Evolutionary conservation across 2,113 vertebrate genomes (phyloP), one percentile per base, ranked within the genome.

Genomic region (Collichthys lucidus): DNA sequence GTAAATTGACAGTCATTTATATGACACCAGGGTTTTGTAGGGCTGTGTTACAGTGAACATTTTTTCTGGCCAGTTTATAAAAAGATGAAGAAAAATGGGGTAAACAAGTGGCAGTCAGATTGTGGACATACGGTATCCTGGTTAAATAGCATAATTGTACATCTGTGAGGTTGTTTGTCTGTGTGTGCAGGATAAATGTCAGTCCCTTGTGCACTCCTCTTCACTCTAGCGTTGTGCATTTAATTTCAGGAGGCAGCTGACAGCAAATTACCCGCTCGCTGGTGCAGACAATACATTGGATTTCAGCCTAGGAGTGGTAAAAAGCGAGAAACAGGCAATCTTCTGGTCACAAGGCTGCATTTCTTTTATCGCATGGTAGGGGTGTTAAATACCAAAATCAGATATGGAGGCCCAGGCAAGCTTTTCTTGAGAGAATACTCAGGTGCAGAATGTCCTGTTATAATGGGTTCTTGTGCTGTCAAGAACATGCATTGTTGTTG

Each of bases 181-280:
- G 56, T 42, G 42, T n/a, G 71, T 17, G 14, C 7, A 46, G 49
- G 72, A 74, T 66, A 61, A 66, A 40, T 68, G 64, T 65, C 52
- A 61, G 22, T 77, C 35, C 61, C 62, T 66, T 67, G 59, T 77
- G 60, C 26, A 77, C 19, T 60, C 24, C 10, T 73, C 61, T 61
- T 79, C 74, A 75, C 50, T 83, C 49, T 47, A 12, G 47, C 78
- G 68, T 77, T 82, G 77, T 29, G 49, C 44, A 24, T 82, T 84
- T 74, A 50, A 79, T 84, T 87, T 76, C 56, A 22, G 47, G 71
- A 77, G 60, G 75, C 80, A 78, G 75, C 60, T 83, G 72, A 86
- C 75, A 80, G 61, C 72, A 68, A 75, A 82, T 89, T 86, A 88
- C 67, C 68, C 11, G 15, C 85, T 71, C 83, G 42, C 60, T 68